Evolutionary conservation across 2,888 invertebrate genomes (phyloP).

Genomic region (Melanostoma scalare): DNA sequence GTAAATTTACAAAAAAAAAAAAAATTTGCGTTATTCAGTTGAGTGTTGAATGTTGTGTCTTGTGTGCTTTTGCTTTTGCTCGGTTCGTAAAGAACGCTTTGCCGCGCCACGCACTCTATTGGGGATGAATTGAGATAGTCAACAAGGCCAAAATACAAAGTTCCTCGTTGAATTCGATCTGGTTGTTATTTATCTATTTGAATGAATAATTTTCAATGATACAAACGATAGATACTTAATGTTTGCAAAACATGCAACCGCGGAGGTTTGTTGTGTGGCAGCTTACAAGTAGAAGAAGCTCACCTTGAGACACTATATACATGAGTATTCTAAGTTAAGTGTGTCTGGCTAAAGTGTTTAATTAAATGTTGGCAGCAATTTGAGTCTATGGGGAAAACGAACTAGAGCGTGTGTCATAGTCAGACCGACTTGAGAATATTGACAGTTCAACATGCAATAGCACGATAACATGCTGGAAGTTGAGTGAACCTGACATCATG

Average conservation of each 20-base stretch:
- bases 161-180: conserved; percentile 30
- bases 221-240: conserved; percentile 37
- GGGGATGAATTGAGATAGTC: conserved; percentile 13
- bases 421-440: conserved; percentile 10
- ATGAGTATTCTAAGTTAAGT: conserved; percentile 13
- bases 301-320: conserved; percentile 40
- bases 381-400: not conserved
- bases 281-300: conserved; percentile 25
- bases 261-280: not conserved
- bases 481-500: conserved; percentile 50
- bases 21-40: conserved; percentile 19
- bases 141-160: conserved; percentile 9
- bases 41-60: not conserved
- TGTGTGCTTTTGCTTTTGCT: not conserved
- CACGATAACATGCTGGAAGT: not conserved
- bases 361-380: conserved; percentile 22
- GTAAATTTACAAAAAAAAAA: conserved; percentile 37
- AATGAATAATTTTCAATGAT: conserved; percentile 36
- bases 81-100: not conserved
- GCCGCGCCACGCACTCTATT: conserved; percentile 5
- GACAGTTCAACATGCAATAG: conserved; percentile 36
- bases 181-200: conserved; percentile 31
- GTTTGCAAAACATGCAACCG: conserved; percentile 61
- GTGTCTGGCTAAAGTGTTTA: conserved; percentile 35
- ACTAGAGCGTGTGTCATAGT: not conserved